Evolutionary conservation across 64 coral and sea anemone species (phyloP).

Genomic region (Actinia tenebrosa): DNA sequence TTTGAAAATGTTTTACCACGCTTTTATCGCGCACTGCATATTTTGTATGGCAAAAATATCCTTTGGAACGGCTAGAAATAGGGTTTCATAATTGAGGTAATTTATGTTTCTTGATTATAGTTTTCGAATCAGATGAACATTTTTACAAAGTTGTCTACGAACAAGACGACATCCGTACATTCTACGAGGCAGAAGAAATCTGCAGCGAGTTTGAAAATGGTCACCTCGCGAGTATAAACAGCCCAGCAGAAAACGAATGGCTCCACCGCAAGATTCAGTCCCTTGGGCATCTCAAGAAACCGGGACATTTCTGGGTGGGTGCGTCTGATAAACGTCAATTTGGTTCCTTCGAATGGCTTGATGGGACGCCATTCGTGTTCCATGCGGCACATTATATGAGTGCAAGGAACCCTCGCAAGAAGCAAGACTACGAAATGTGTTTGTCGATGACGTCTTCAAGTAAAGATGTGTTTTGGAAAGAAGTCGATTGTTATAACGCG

Average conservation of each 20-base stretch:
- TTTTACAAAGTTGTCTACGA: constrained; percentile 49
- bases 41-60: too few relatives aligned
- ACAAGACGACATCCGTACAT: constrained; percentile 49
- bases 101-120: constrained; percentile 9
- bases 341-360: constrained; percentile 27
- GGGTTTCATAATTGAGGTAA: neutral
- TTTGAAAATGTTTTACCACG: too few relatives aligned
- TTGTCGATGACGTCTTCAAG: constrained; percentile 21
- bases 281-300: neutral
- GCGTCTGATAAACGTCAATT: constrained; percentile 29
- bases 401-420: neutral
- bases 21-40: too few relatives aligned
- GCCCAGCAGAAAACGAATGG: constrained; percentile 39
- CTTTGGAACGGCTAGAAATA: too few relatives aligned
- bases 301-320: constrained; percentile 39
- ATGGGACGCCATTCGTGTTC: constrained; percentile 17
- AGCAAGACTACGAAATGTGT: constrained; percentile 49
- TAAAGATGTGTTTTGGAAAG: constrained; percentile 38
- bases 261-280: constrained; percentile 45
- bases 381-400: constrained; percentile 14
- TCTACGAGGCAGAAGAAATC: constrained; percentile 59
- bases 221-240: constrained; percentile 46
- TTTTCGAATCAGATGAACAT: constrained; percentile 49
- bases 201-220: constrained; percentile 44
- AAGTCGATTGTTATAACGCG: constrained; percentile 39